Base-by-base conservation (phyloP, 1,140 invertebrate genomes). In the Dinoponera quadriceps region DNA sequence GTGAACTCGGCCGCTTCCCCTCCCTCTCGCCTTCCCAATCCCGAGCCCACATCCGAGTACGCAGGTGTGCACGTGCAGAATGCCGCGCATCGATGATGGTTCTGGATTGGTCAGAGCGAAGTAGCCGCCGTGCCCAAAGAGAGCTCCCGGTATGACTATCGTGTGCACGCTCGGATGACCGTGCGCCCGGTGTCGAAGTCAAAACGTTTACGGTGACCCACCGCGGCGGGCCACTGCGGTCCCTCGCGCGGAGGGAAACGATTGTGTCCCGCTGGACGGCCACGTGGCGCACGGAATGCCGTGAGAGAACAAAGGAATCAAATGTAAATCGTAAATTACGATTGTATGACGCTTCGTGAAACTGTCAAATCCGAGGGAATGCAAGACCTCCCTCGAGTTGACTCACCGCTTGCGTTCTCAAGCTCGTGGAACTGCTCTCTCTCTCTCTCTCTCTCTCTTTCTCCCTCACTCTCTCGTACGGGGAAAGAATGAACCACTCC, bases 401-500 rank as follows among this genome's bases (percentile, higher is more conserved):
- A 9, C 11, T 44, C 38, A 44, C 9, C 38, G 38, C 38, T 44
- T 44, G 38, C 4, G 38, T 44, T 44, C 38, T 44, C 38, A 44
- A 33, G 38, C 38, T 44, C 38, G 38, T 9, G 38, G 3, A 44
- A 44, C 38, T 44, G 38, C 38, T 44, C 38, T 11, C 0, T 44
- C 38, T 44, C 7, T 44, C 3, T 44, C 11, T 44, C 38, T 11
- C 38, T 44, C 38, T 44, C 38, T 44, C 38, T 44, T 9, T 44
- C 38, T 44, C 38, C 11, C 38, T 51, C 25, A 7, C 38, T 22
- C 72, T 63, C 57, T 33, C 7, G 25, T 49, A 49, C 44, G n/a
- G 51, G 22, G 44, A 49, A 75, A 65, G 73, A 77, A 65, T 65
- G 59, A 77, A 77, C 44, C 73, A 65, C 62, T 65, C 73, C 27